phyloP scores from a whole-genome alignment of 2,113 vertebrate genomes.

The Daboia siamensis region DNA sequence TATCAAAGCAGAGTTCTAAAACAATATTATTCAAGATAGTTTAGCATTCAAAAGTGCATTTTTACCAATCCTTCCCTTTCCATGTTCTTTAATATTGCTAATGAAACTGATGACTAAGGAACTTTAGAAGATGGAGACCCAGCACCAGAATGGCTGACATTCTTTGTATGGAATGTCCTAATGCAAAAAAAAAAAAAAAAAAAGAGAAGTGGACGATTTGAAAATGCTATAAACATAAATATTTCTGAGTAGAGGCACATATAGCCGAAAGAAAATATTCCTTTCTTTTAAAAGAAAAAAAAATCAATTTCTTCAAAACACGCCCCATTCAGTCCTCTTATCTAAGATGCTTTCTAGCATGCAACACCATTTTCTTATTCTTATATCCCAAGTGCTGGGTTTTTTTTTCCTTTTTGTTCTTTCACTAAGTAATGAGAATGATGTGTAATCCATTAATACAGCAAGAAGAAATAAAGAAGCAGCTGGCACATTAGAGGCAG shows the following conservation, averaged over 20 bases:
- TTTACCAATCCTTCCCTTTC: background rate
- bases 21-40: background rate
- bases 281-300: constrained; percentile 32
- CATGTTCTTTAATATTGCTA: background rate
- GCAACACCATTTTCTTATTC: constrained; percentile 31
- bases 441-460: constrained; percentile 63
- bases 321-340: background rate
- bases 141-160: background rate
- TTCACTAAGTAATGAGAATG: constrained; percentile 55
- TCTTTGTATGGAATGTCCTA: background rate
- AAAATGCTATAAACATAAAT: constrained; percentile 22
- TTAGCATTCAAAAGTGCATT: background rate
- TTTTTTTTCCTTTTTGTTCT: constrained; percentile 26
- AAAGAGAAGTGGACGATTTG: background rate
- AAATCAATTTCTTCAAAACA: constrained; percentile 22
- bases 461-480: constrained; percentile 61
- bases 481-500: constrained; percentile 63
- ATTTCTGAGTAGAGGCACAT: background rate
- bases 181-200: background rate
- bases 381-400: constrained; percentile 23
- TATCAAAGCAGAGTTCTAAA: constrained; percentile 30
- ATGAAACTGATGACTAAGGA: background rate
- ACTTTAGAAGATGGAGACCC: background rate
- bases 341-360: constrained; percentile 28
- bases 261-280: background rate